These are phyloP conservation scores for Pipistrellus pygmaeus DNA, from an alignment of 2,797 vertebrate species.

Conservation along the genomic window DNA sequence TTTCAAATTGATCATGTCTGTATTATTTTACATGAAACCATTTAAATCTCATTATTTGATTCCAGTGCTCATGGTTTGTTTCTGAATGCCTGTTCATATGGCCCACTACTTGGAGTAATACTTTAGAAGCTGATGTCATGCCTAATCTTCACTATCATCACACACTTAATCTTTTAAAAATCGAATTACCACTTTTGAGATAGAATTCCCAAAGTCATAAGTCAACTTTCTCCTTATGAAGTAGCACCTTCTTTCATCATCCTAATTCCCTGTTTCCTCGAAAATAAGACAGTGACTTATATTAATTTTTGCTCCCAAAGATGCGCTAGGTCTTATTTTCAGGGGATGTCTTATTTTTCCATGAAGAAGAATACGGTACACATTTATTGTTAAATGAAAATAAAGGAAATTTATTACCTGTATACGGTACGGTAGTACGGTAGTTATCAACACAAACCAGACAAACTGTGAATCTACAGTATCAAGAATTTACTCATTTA, in stretches of 20 bases:
- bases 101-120: neutral
- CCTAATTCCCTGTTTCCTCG: neutral
- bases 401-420: too few species aligned
- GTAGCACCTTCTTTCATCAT: neutral
- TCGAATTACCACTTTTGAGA: neutral
- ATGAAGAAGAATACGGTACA: too few species aligned
- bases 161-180: slow-evolving; percentile 23
- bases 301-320: too few species aligned
- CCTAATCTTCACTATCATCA: neutral
- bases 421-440: too few species aligned
- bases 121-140: neutral
- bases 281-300: too few species aligned
- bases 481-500: too few species aligned
- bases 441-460: too few species aligned
- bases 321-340: too few species aligned
- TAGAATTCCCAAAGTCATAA: neutral
- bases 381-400: too few species aligned
- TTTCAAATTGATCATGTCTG: neutral
- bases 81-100: neutral
- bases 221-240: neutral
- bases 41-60: neutral
- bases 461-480: too few species aligned
- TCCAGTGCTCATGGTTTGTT: neutral
- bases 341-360: too few species aligned
- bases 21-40: neutral